Percentiles rank a stretch among this genome's conserved stretches.
Conservation (phyloP, 2,888 invertebrate genomes). For the Chymomyza procnemis region DNA sequence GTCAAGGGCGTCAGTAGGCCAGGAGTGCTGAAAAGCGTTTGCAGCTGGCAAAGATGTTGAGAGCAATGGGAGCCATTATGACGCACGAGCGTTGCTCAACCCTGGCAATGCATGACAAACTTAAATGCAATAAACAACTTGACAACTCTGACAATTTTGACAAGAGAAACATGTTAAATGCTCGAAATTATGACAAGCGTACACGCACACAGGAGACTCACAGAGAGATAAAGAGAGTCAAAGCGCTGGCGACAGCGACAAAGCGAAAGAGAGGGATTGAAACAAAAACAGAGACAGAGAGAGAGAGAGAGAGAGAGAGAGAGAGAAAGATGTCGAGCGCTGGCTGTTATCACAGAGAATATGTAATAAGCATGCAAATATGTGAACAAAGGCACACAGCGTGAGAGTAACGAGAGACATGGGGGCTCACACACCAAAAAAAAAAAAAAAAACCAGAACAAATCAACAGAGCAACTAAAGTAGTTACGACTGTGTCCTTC, state of each 20-base stretch:
- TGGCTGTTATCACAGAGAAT: constrained; percentile 42
- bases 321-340: neutral
- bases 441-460: neutral
- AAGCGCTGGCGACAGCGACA: constrained; percentile 9
- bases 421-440: too few relatives aligned
- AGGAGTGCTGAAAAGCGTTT: too few relatives aligned
- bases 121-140: constrained; percentile 61
- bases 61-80: constrained; percentile 17
- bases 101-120: constrained; percentile 36
- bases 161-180: constrained; percentile 59
- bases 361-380: constrained; percentile 53
- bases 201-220: neutral
- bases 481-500: constrained; percentile 27
- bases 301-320: neutral
- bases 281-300: neutral
- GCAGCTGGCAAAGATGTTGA: neutral
- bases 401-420: too few relatives aligned
- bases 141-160: constrained; percentile 60
- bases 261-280: too few relatives aligned
- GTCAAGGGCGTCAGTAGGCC: neutral
- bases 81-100: neutral
- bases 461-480: constrained; percentile 19
- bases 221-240: constrained; percentile 16
- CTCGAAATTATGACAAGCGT: constrained; percentile 51
- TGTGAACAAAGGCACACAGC: neutral